Evolutionary conservation across 2,797 vertebrate genomes (phyloP).

Genomic region (Tiaroga cobitis): DNA sequence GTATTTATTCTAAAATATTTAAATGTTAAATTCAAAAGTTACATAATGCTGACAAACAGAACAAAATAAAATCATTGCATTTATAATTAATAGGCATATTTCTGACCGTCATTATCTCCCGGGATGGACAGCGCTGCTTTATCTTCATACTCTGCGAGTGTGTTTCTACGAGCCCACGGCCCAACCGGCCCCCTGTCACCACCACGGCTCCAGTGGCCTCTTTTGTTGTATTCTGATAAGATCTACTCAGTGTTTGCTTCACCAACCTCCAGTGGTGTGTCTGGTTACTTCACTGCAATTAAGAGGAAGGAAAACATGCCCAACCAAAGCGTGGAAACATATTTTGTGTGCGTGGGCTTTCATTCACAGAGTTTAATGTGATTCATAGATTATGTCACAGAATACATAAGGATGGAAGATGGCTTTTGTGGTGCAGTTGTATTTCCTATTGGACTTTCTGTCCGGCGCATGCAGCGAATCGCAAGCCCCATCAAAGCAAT

Average conservation of each 20-base stretch:
- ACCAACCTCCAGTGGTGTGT: conserved; percentile 62
- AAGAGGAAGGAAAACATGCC: conserved; percentile 61
- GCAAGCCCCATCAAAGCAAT: conserved; percentile 54
- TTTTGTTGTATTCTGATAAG: conserved; percentile 68
- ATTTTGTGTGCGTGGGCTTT: conserved; percentile 39
- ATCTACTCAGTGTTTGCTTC: conserved; percentile 60
- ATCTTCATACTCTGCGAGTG: conserved; percentile 6
- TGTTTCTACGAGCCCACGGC: neutral
- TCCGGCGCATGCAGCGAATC: conserved; percentile 26
- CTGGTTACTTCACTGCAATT: conserved; percentile 62
- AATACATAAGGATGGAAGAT: conserved; percentile 46
- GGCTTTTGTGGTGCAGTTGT: conserved; percentile 39
- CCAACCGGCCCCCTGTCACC: neutral
- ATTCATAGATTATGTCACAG: conserved; percentile 50
- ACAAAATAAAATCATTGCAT: neutral
- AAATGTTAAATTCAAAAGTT: neutral
- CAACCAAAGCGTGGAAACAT: conserved; percentile 59
- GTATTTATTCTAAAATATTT: neutral
- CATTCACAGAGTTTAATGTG: conserved; percentile 52
- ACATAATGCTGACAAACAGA: neutral
- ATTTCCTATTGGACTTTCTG: conserved; percentile 42
- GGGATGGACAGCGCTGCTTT: conserved; percentile 8
- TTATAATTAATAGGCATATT: conserved; percentile 23
- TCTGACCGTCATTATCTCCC: neutral
- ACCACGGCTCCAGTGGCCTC: conserved; percentile 25